These are phyloP conservation scores for Zaprionus tsacasi DNA, from an alignment of 1,140 invertebrate species.

Conservation along the genomic window DNA sequence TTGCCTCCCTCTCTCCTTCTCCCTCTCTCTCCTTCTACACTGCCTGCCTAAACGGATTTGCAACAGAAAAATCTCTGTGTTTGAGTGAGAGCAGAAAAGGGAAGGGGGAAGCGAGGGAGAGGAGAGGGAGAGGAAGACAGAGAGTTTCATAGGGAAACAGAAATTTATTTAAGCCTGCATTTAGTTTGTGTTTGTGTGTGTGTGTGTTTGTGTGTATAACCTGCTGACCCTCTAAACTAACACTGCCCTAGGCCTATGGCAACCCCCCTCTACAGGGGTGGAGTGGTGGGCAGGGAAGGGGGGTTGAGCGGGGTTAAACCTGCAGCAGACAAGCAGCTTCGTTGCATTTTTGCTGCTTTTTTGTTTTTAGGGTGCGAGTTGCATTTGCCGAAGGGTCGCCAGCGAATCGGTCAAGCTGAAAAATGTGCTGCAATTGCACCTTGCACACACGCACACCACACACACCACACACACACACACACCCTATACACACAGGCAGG, in stretches of 20 bases:
- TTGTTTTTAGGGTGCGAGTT: constrained; percentile 63
- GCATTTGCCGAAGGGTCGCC: constrained; percentile 26
- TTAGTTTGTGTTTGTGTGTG: constrained; percentile 28
- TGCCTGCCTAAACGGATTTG: constrained; percentile 61
- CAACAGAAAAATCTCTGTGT: constrained; percentile 32
- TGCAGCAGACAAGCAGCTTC: constrained; percentile 60
- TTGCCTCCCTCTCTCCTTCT: background rate
- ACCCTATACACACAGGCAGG: too few species aligned
- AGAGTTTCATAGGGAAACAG: background rate
- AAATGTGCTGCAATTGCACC: constrained; percentile 79
- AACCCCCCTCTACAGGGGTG: constrained; percentile 45
- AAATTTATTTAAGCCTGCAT: background rate
- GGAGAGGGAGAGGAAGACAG: background rate
- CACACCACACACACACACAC: constrained; percentile 47
- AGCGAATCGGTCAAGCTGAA: constrained; percentile 79
- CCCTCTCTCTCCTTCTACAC: constrained; percentile 13
- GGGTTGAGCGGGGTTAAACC: background rate
- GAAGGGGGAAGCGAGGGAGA: constrained; percentile 13
- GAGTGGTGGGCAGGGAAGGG: background rate
- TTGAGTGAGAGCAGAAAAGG: background rate
- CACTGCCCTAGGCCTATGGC: constrained; percentile 33
- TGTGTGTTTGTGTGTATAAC: constrained; percentile 57
- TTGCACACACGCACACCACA: constrained; percentile 44
- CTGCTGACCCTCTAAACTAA: constrained; percentile 76
- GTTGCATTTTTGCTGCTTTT: constrained; percentile 40